These are phyloP conservation scores for Coptodon rendalli DNA, from an alignment of 2,113 vertebrate species.

Conservation along the genomic window DNA sequence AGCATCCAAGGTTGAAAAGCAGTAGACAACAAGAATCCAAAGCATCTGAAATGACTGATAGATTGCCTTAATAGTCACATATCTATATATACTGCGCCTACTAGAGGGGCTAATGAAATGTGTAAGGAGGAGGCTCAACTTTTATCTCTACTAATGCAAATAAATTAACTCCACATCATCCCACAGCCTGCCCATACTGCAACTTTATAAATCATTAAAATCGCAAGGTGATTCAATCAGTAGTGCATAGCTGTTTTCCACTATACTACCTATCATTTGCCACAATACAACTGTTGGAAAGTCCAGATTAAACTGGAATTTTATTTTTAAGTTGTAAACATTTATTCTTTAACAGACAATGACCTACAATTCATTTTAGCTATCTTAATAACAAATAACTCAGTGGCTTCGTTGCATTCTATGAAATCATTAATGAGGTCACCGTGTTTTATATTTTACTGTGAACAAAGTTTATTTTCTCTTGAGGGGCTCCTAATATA, in stretches of 20 bases:
- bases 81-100: neutral
- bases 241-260: neutral
- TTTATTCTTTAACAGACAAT: neutral
- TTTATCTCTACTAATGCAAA: neutral
- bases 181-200: neutral
- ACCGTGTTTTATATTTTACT: neutral
- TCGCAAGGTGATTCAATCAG: neutral
- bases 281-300: neutral
- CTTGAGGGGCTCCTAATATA: neutral
- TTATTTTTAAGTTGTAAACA: neutral
- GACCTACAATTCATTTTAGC: neutral
- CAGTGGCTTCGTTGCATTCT: neutral
- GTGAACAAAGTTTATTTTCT: neutral
- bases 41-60: neutral
- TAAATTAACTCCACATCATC: neutral
- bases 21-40: neutral
- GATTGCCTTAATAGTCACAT: neutral
- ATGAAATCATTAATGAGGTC: neutral
- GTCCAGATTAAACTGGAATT: neutral
- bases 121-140: neutral
- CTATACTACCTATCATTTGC: neutral
- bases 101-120: neutral
- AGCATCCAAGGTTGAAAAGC: constrained; percentile 9
- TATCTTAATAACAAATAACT: neutral
- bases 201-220: neutral